phyloP scores from a whole-genome alignment of 2,113 vertebrate species.

The Epinephelus cyanopodus region DNA sequence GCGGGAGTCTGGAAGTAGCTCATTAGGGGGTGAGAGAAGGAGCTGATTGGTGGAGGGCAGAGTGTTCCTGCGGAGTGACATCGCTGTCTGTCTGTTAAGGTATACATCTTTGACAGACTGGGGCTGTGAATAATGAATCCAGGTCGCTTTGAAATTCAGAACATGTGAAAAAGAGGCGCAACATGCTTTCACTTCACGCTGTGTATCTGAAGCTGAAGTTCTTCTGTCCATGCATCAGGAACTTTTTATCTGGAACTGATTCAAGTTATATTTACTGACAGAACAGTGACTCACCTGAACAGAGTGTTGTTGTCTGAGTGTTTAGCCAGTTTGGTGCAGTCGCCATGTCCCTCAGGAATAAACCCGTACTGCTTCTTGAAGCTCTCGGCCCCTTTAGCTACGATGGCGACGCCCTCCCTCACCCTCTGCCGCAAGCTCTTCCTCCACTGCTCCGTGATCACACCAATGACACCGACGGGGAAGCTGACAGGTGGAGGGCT shows the following conservation, averaged over 20 bases:
- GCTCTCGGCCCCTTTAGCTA: constrained; percentile 92
- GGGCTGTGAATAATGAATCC: constrained; percentile 51
- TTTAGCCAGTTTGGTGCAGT: constrained; percentile 86
- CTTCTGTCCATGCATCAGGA: background rate
- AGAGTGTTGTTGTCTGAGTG: constrained; percentile 85
- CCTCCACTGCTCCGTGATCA: constrained; percentile 95
- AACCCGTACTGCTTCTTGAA: constrained; percentile 88
- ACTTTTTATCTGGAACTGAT: too few species aligned
- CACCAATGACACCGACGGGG: constrained; percentile 93
- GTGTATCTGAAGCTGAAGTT: background rate
- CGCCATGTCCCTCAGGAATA: constrained; percentile 88
- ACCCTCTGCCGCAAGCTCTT: constrained; percentile 94
- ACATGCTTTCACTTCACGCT: background rate
- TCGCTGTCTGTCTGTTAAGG: constrained; percentile 50
- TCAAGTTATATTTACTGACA: background rate
- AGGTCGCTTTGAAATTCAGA: constrained; percentile 55
- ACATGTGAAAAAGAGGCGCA: background rate
- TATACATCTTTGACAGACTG: constrained; percentile 36
- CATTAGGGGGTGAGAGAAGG: constrained; percentile 62
- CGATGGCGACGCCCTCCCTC: constrained; percentile 94
- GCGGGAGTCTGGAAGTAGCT: constrained; percentile 64
- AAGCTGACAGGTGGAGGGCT: constrained; percentile 88
- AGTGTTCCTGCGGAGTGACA: constrained; percentile 41
- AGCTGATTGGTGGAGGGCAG: constrained; percentile 60
- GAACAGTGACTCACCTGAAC: constrained; percentile 88